A percentile compares a stretch with the other conserved stretches of the same genome.
Evolutionary conservation across 2,797 vertebrate species (phyloP).

Genomic region (Sebastes diploproa): DNA sequence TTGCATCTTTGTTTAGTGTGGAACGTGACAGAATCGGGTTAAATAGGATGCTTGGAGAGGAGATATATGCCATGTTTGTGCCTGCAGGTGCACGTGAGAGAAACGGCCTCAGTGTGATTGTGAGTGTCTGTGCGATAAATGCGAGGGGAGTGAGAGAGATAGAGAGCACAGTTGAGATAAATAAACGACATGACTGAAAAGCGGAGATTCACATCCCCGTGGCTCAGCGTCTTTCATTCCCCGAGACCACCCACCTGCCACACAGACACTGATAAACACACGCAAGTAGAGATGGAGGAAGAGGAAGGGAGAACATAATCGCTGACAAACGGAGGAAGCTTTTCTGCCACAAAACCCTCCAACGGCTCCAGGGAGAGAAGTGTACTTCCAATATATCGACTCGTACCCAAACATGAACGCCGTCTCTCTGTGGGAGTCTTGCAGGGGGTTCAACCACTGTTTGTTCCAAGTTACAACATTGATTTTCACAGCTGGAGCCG

Average conservation of each 20-base stretch:
- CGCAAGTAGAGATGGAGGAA: not conserved
- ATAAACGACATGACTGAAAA: conserved; percentile 37
- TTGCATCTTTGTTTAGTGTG: conserved; percentile 30
- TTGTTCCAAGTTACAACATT: conserved; percentile 15
- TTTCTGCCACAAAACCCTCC: conserved; percentile 34
- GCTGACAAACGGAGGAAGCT: conserved; percentile 52
- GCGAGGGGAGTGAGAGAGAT: not conserved
- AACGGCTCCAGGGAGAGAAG: conserved; percentile 31
- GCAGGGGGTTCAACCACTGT: conserved; percentile 8
- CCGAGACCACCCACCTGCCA: conserved; percentile 37
- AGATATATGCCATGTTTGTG: conserved; percentile 21
- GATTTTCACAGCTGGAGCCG: conserved; percentile 17
- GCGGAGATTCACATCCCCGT: conserved; percentile 10
- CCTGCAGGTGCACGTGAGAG: conserved; percentile 35
- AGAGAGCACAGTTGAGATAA: conserved; percentile 12
- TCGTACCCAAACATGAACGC: conserved; percentile 11
- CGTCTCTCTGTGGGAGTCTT: not conserved
- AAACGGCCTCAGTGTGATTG: conserved; percentile 4
- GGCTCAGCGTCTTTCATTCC: conserved; percentile 59
- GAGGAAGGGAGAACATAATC: conserved; percentile 39
- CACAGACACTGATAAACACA: not conserved
- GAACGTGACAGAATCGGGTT: conserved; percentile 62
- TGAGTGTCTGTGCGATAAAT: conserved; percentile 4
- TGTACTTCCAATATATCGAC: conserved; percentile 33
- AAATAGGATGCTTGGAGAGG: conserved; percentile 32